phyloP scores from a whole-genome alignment of 2,888 invertebrate species.

The Philaethria dido region DNA sequence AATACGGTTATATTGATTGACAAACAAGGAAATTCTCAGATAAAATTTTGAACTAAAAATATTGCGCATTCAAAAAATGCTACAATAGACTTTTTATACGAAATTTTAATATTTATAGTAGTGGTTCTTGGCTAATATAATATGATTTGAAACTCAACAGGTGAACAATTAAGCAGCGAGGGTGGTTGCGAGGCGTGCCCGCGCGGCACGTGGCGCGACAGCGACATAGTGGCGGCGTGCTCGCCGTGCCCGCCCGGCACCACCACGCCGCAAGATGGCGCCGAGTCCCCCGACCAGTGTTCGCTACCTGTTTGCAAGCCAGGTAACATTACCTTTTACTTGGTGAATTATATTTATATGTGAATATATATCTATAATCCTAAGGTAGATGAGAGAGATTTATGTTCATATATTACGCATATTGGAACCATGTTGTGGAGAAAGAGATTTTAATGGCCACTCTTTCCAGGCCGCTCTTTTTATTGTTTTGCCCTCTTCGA shows the following conservation, averaged over 20 bases:
- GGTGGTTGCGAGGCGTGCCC: conserved; percentile 97
- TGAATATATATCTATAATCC: background rate
- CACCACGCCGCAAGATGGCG: conserved; percentile 94
- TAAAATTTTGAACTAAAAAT: background rate
- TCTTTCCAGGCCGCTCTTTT: too few species aligned
- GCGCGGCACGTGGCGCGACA: conserved; percentile 92
- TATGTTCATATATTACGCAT: too few species aligned
- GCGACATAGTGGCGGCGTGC: conserved; percentile 95
- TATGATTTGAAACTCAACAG: conserved; percentile 73
- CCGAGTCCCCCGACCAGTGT: conserved; percentile 94
- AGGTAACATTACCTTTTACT: too few species aligned
- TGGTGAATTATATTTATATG: conserved; percentile 34
- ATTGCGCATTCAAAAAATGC: too few species aligned
- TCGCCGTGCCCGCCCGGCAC: conserved; percentile 93
- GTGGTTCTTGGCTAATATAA: too few species aligned
- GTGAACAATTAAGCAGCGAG: conserved; percentile 92
- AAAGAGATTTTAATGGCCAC: too few species aligned
- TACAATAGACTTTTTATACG: too few species aligned
- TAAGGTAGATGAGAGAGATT: too few species aligned
- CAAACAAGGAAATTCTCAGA: background rate
- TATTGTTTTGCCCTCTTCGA: too few species aligned
- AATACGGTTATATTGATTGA: too few species aligned
- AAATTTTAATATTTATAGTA: too few species aligned
- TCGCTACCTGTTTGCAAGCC: conserved; percentile 94
- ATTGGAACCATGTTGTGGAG: too few species aligned